Percentiles rank a stretch among this genome's conserved stretches.
phyloP scores from a whole-genome alignment of 2,888 invertebrate genomes.

The Hypsopygia costalis region DNA sequence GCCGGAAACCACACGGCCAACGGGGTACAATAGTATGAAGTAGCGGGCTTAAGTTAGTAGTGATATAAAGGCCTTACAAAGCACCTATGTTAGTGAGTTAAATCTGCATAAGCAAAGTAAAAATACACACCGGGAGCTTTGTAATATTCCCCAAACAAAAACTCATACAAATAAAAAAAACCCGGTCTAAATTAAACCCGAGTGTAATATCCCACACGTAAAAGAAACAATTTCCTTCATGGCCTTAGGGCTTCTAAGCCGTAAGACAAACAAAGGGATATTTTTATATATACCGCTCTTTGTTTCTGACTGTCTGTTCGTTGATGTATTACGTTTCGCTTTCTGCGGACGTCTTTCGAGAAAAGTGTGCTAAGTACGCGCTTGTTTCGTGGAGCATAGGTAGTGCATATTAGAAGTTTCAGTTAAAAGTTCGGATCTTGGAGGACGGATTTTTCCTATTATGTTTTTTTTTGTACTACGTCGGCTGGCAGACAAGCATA shows the following conservation, averaged over 20 bases:
- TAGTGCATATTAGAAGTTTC: too few species aligned
- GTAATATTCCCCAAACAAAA: conserved; percentile 5
- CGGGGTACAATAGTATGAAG: too few species aligned
- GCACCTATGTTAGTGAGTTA: too few species aligned
- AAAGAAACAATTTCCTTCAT: conserved; percentile 43
- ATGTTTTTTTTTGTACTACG: too few species aligned
- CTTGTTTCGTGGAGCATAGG: too few species aligned
- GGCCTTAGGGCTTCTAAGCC: conserved; percentile 42
- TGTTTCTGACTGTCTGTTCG: conserved; percentile 25
- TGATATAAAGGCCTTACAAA: too few species aligned
- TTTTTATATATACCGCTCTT: conserved; percentile 24
- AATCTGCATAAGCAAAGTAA: too few species aligned
- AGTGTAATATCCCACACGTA: conserved; percentile 24
- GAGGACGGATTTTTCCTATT: too few species aligned
- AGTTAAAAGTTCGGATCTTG: too few species aligned
- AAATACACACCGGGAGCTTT: not conserved
- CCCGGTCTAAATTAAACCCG: conserved; percentile 25
- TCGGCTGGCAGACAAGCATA: too few species aligned
- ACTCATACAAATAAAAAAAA: conserved; percentile 10
- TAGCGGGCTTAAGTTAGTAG: too few species aligned
- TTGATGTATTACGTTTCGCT: conserved; percentile 37
- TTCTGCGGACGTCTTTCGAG: conserved; percentile 21
- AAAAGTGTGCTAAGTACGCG: not conserved
- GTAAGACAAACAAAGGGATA: conserved; percentile 35
- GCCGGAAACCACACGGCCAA: too few species aligned